A percentile compares a stretch with the other conserved stretches of the same genome.
phyloP scores from a whole-genome alignment of 2,113 vertebrate species.

The Chaetorhynchus papuensis region DNA sequence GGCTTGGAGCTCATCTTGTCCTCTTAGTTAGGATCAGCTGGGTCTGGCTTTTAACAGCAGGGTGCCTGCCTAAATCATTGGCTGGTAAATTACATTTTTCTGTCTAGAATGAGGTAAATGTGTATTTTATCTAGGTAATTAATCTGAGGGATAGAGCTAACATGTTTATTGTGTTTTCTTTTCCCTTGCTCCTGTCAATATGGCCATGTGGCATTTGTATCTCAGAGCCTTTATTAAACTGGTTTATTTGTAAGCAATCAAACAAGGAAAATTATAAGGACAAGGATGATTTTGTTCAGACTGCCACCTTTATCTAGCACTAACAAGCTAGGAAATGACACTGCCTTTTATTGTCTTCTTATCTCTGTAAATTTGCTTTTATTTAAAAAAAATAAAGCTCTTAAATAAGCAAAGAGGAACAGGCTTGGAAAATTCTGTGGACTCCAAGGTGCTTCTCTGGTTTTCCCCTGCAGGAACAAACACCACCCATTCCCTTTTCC shows the following conservation, averaged over 20 bases:
- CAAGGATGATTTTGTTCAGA: slow-evolving; percentile 25
- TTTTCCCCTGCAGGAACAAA: slow-evolving; percentile 51
- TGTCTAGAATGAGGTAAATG: slow-evolving; percentile 21
- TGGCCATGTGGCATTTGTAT: slow-evolving; percentile 52
- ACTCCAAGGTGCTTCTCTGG: slow-evolving; percentile 20
- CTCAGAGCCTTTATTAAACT: not conserved
- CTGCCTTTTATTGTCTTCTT: slow-evolving; percentile 45
- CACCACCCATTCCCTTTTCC: not conserved
- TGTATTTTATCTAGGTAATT: slow-evolving; percentile 54
- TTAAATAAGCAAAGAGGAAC: slow-evolving; percentile 45
- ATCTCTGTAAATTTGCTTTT: slow-evolving; percentile 39
- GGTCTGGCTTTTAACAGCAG: not conserved
- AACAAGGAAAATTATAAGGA: not conserved
- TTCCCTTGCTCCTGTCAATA: slow-evolving; percentile 34
- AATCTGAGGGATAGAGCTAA: slow-evolving; percentile 52
- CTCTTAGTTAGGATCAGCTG: not conserved
- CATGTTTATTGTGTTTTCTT: slow-evolving; percentile 42
- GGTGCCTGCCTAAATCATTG: not conserved
- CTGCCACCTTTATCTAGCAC: not conserved
- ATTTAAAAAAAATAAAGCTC: slow-evolving; percentile 23
- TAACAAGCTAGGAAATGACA: slow-evolving; percentile 30
- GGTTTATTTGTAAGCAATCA: slow-evolving; percentile 59
- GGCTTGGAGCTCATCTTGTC: not conserved
- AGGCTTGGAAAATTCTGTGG: slow-evolving; percentile 37
- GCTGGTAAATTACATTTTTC: slow-evolving; percentile 20